Base-by-base conservation (phyloP, 2,888 invertebrate species). In the Philhelius pedissequus region DNA sequence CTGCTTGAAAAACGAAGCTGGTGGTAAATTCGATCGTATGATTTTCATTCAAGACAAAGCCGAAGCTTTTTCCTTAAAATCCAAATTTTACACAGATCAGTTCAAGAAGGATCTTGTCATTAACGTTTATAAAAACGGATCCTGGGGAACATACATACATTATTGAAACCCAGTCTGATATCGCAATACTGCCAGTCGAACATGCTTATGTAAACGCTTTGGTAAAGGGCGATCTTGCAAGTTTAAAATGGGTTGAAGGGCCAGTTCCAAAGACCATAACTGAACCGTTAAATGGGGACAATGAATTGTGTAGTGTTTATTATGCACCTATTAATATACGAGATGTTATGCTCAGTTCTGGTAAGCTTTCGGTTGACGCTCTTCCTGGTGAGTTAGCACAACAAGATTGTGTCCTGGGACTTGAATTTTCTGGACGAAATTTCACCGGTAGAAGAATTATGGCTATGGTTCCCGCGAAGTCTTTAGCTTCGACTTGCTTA, bases 261-360 rank as follows among this genome's bases (percentile, higher is more conserved):
- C 96, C 96, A 66, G 93, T 95, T 58, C 93, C 94, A 48, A 94
- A 93, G 88, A 94, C 94, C 89, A 80, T 77, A 20, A 89, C 87
- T 45, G 73, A 1, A 13, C 8, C 2, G 9, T 22, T 64, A 27
- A 11, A 71, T 15, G 76, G 77, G 13, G 92, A 93, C 82, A 90
- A 92, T 13, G 95, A 96, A 88, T 92, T 97, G 58, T 98, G 98
- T 92, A 94, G 94, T 86, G 98, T 98, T 13, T 96, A 98, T 92
- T 98, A 97, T 92, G 96, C 98, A 1, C 97, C 98, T 45, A 94
- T 99, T 81, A 99, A 99, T 93, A 99, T 99, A 96, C 95, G 99
- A 87, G 99, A 99, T 92, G 95, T 99, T 87, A 99, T 99, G 99
- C 92, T 99, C 89, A 98, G 99, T 30, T 97, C 97, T 25, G 99